Evolutionary conservation across 2,797 vertebrate genomes (phyloP).

Genomic region (Vespertilio murinus): DNA sequence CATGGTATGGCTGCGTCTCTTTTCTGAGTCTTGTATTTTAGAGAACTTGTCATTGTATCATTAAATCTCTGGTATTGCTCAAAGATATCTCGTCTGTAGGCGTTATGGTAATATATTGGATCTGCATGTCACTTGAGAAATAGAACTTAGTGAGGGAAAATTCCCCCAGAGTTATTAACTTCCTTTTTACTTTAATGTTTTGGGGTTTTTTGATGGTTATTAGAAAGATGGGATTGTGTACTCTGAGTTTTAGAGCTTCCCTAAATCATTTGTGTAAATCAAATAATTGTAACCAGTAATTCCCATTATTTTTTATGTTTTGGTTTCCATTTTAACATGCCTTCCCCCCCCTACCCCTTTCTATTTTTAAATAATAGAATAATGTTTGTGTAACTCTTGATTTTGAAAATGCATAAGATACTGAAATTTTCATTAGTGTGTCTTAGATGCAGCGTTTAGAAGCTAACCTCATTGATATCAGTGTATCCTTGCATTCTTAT

Average conservation of each 20-base stretch:
- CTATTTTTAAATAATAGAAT: slow-evolving; percentile 5
- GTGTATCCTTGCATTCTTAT: neutral
- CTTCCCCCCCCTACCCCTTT: neutral
- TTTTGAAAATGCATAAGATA: neutral
- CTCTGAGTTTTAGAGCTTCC: neutral
- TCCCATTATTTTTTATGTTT: neutral
- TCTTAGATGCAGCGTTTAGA: neutral
- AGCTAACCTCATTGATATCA: neutral
- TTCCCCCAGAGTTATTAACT: neutral
- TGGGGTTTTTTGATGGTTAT: neutral
- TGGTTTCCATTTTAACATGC: neutral
- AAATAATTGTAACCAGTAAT: neutral
- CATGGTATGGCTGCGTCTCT: neutral
- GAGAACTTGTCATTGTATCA: neutral
- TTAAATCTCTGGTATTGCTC: neutral
- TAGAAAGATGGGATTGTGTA: neutral
- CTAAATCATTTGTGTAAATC: neutral
- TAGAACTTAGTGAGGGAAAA: neutral
- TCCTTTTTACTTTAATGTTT: neutral
- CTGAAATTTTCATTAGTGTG: neutral
- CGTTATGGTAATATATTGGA: neutral
- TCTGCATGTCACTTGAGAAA: neutral
- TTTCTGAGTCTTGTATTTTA: neutral
- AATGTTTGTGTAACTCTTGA: neutral
- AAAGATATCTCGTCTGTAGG: neutral